Conservation (phyloP, 2,797 vertebrate genomes). For the Hydrophis major region DNA sequence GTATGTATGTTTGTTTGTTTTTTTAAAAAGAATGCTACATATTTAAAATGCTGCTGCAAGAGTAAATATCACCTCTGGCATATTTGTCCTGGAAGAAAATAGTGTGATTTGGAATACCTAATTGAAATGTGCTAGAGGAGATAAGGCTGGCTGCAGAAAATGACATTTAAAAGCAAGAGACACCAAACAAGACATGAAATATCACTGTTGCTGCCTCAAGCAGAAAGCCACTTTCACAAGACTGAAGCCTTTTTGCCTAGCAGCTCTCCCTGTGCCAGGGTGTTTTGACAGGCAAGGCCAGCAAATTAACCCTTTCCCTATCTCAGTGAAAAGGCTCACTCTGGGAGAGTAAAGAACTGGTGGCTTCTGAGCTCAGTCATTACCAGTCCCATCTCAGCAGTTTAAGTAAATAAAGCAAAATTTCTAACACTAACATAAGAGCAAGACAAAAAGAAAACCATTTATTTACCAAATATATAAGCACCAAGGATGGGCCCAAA, state of each 20-base stretch:
- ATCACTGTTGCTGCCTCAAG: constrained; percentile 66
- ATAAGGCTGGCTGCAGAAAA: constrained; percentile 70
- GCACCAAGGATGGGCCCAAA: neutral
- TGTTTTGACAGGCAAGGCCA: constrained; percentile 8
- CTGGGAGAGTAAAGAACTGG: neutral
- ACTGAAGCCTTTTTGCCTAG: constrained; percentile 50
- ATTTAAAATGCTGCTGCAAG: constrained; percentile 69
- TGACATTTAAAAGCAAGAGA: constrained; percentile 75
- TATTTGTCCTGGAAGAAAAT: constrained; percentile 72
- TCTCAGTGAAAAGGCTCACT: constrained; percentile 3
- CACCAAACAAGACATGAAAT: constrained; percentile 73
- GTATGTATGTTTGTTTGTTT: neutral
- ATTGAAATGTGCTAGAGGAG: constrained; percentile 78
- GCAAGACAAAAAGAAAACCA: neutral
- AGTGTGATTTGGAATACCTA: constrained; percentile 72
- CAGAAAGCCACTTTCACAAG: constrained; percentile 58
- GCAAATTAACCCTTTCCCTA: constrained; percentile 42
- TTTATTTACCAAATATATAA: neutral
- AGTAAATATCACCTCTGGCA: constrained; percentile 73
- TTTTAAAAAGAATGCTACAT: constrained; percentile 19
- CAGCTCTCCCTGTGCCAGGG: neutral
- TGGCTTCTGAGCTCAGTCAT: neutral
- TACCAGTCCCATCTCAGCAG: constrained; percentile 1
- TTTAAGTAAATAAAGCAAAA: neutral
- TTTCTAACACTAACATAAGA: neutral